Conservation (phyloP, 2,797 vertebrate species). For the Microctenopoma stevenorrisi region DNA sequence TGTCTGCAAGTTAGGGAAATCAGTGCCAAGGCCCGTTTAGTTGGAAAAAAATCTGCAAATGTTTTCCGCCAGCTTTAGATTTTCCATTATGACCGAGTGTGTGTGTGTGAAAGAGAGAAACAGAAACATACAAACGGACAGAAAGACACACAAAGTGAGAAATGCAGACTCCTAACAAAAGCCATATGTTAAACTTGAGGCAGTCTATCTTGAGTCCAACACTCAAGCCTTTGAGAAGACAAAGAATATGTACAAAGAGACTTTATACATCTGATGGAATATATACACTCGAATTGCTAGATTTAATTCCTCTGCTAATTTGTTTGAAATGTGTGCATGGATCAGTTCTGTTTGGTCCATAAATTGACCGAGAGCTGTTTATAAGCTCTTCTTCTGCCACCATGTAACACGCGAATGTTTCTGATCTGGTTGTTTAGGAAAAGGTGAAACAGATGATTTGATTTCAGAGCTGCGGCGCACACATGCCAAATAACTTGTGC, state of each 20-base stretch:
- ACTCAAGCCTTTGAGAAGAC: slow-evolving; percentile 34
- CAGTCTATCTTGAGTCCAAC: slow-evolving; percentile 61
- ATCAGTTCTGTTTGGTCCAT: slow-evolving; percentile 6
- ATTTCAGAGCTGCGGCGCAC: not conserved
- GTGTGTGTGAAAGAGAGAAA: slow-evolving; percentile 52
- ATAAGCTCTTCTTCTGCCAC: slow-evolving; percentile 12
- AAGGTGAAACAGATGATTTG: slow-evolving; percentile 19
- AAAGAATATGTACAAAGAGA: slow-evolving; percentile 36
- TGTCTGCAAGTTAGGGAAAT: slow-evolving; percentile 43
- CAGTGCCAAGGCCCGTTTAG: slow-evolving; percentile 62
- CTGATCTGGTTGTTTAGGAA: slow-evolving; percentile 28
- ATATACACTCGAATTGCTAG: slow-evolving; percentile 34
- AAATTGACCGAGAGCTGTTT: slow-evolving; percentile 5
- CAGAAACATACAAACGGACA: slow-evolving; percentile 61
- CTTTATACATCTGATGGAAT: slow-evolving; percentile 53
- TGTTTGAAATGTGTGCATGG: slow-evolving; percentile 25
- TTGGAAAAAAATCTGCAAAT: slow-evolving; percentile 63
- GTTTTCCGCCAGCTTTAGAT: slow-evolving; percentile 76
- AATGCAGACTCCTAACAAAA: slow-evolving; percentile 80
- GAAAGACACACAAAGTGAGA: slow-evolving; percentile 40
- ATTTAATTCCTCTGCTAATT: slow-evolving; percentile 25
- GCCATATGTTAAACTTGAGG: slow-evolving; percentile 77
- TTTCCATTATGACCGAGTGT: slow-evolving; percentile 66
- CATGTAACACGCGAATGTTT: slow-evolving; percentile 9
- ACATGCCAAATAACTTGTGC: not conserved